These are phyloP conservation scores for Eilema griseolum DNA, from an alignment of 2,888 invertebrate species.

Conservation along the genomic window DNA sequence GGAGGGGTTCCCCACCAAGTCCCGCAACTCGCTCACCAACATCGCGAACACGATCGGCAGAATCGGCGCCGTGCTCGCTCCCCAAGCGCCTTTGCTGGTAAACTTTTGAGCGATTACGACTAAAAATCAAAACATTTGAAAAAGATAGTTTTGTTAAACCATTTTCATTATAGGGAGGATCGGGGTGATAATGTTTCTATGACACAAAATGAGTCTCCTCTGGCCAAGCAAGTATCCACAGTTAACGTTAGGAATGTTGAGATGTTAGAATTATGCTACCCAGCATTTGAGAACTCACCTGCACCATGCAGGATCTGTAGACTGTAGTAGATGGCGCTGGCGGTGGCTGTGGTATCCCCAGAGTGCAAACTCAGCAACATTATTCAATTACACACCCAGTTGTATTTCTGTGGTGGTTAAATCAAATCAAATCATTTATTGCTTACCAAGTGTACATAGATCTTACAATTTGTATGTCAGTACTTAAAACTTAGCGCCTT, in stretches of 20 bases:
- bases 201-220: background rate
- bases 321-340: no score
- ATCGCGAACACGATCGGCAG: conserved; percentile 89
- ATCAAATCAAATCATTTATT: no score
- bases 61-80: conserved; percentile 89
- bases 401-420: background rate
- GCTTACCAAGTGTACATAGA: no score
- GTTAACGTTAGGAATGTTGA: no score
- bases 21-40: conserved; percentile 89
- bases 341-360: no score
- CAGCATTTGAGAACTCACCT: no score
- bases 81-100: conserved; percentile 89
- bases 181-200: background rate
- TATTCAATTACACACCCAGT: no score
- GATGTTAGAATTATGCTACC: no score
- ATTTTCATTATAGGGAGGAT: background rate
- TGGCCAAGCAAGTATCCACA: background rate
- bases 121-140: background rate
- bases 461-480: no score
- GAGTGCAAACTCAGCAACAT: no score
- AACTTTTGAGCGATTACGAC: conserved; percentile 17
- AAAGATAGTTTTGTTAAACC: background rate
- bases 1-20: conserved; percentile 90
- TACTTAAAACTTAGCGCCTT: no score
- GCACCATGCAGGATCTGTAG: background rate